These are phyloP conservation scores for Moxostoma hubbsi DNA, from an alignment of 2,797 vertebrate genomes.

Conservation along the genomic window DNA sequence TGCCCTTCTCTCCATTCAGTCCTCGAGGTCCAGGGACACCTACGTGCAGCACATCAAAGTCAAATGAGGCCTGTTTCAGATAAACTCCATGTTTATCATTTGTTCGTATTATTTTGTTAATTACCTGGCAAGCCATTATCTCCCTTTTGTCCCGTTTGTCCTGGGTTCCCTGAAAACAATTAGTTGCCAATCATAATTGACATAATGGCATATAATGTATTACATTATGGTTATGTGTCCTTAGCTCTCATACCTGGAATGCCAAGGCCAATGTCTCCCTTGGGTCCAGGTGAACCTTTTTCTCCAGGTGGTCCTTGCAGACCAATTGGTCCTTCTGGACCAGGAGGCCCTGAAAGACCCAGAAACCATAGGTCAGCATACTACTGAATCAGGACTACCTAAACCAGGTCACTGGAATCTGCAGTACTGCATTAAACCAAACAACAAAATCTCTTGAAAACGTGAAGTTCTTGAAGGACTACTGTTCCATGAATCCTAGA, in stretches of 20 bases:
- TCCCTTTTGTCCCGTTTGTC: constrained; percentile 47
- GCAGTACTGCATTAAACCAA: no score
- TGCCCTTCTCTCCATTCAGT: constrained; percentile 35
- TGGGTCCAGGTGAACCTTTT: constrained; percentile 53
- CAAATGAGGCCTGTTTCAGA: neutral
- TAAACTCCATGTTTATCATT: neutral
- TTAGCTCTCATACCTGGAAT: constrained; percentile 14
- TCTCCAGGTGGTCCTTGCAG: constrained; percentile 33
- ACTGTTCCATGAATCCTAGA: no score
- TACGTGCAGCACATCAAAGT: neutral
- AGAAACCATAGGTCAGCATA: neutral
- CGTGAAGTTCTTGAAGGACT: no score
- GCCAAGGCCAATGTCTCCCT: constrained; percentile 34
- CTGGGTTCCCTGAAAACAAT: constrained; percentile 30
- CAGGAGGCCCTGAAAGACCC: constrained; percentile 42
- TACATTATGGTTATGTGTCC: neutral
- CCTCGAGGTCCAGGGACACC: neutral
- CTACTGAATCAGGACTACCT: no score
- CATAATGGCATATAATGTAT: neutral
- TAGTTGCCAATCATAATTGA: neutral
- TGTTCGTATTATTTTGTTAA: neutral
- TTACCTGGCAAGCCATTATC: constrained; percentile 38
- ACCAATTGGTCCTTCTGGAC: neutral
- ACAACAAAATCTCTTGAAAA: no score
- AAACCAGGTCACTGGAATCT: no score